Conservation (phyloP, 2,888 invertebrate genomes). For the Isoperla grammatica region DNA sequence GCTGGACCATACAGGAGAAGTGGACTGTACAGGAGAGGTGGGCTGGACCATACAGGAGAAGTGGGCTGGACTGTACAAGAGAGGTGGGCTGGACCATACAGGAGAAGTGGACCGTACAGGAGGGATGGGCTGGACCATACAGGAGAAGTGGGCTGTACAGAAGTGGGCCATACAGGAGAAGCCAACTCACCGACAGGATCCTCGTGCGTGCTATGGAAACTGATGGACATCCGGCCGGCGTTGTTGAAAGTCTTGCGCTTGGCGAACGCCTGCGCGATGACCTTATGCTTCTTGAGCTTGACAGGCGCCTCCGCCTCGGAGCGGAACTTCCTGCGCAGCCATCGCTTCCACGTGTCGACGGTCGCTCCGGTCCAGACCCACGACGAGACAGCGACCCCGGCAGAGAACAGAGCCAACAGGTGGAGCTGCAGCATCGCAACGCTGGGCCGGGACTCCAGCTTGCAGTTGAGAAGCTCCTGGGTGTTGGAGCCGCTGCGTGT, state of each 20-base stretch:
- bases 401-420: constrained; percentile 73
- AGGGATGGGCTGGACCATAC: no score
- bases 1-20: no score
- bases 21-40: no score
- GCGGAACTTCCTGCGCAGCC: constrained; percentile 58
- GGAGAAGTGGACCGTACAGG: no score
- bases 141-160: no score
- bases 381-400: constrained; percentile 83
- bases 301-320: constrained; percentile 63
- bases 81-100: no score
- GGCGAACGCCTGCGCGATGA: constrained; percentile 87
- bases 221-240: constrained; percentile 80
- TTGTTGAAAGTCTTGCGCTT: constrained; percentile 77
- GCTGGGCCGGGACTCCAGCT: constrained; percentile 66
- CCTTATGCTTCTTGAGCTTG: constrained; percentile 76
- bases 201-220: constrained; percentile 77
- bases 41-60: no score
- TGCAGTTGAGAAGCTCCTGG: constrained; percentile 47
- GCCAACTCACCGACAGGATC: constrained; percentile 76
- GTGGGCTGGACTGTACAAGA: no score
- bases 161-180: no score
- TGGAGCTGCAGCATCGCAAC: constrained; percentile 78
- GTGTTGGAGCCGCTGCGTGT: constrained; percentile 39
- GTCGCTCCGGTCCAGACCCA: constrained; percentile 93
- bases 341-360: constrained; percentile 78